Evolutionary conservation across 2,888 invertebrate genomes (phyloP), one percentile per base, ranked within the genome.

Genomic region (Sylvicola cinctus): DNA sequence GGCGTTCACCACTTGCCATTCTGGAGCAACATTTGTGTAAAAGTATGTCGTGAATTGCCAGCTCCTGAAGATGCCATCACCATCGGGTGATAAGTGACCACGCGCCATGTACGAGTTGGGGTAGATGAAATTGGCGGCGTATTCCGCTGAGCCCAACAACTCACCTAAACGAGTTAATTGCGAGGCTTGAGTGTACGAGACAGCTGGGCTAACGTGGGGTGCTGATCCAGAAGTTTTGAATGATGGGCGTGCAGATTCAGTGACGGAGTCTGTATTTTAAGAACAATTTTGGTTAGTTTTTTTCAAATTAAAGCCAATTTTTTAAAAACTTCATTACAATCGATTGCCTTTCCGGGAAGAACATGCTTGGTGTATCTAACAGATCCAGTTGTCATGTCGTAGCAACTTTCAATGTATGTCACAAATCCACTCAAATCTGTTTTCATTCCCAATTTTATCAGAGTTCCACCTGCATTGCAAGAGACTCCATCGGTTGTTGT

Each of bases 81-180:
- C 60, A 43, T 58, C 58, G 4, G 63, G 63, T 10, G 61, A 49
- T 35, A 63, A 44, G 43, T 65, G 65, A 3, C 63, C 63, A 25
- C 58, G 44, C 3, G 59, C 46, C 33, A 62, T 39, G 44, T 44
- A 60, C 3, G 50, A 50, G 34, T 45, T 47, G 4, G 41, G 35
- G 20, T 43, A 47, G 13, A 56, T 46, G 39, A 52, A 58, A 16
- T 44, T 40, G 7, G 46, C 41, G 0, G 52, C 49, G 27, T 46
- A 29, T 11, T 39, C 31, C 12, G 47, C 37, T 2, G 49, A 46
- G 16, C 50, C 49, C 8, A 59, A 40, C 11, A 54, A 38, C 20
- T 43, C 43, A 17, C 43, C 48, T 27, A 60, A 52, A 15, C 44
- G 45, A 1, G 45, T 38, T 35, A 49, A 46, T 39, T 55, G 53